Base-by-base conservation (phyloP, 2,113 vertebrate genomes). In the Labrus mixtus region DNA sequence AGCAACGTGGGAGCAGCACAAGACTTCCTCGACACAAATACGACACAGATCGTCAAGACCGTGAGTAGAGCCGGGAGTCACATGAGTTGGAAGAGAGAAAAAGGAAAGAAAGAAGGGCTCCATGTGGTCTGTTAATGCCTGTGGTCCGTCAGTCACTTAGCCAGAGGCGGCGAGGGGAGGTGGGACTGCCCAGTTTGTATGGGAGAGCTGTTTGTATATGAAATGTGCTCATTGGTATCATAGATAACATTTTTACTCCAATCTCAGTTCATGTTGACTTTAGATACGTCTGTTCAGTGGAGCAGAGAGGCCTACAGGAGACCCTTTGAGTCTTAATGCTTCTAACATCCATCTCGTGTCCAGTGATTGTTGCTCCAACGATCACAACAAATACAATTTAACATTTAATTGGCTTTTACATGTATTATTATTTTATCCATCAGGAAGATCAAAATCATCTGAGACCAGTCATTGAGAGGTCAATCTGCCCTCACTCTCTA, bases 21-120 rank as follows among this genome's bases (percentile, higher is more conserved):
- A 90, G 80, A 83, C 62, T 91, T 95, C 78, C 86, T 96, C 69
- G 76, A 91, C 69, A 83, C 37, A 72, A 92, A 94, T 45, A 78
- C 6, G 0, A 54, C 84, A 45, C 84, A 79, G 62, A 93, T 95
- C 57, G 74, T 95, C 71, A 92, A 93, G 88, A 91, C 83, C 0
- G 96, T 97, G 90, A 96, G 96, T 90, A 84, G 50, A 76, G 67
- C 51, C 66, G 63, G 0, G 20, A 72, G 82, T 90, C 79, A 87
- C 87, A 87, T 88, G 84, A 85, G 83, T 17, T 15, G 0, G 46
- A 57, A 37, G 61, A 6, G 37, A 36, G 17, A 25, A 3, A 75
- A 69, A 53, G 67, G 57, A 6, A 19, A 36, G 8, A 25, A 5
- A 75, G 69, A 56, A 68, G 59, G 43, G 53, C 57, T 73, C 65